phyloP scores from a whole-genome alignment of 2,888 invertebrate species.

The Luperina nickerlii region DNA sequence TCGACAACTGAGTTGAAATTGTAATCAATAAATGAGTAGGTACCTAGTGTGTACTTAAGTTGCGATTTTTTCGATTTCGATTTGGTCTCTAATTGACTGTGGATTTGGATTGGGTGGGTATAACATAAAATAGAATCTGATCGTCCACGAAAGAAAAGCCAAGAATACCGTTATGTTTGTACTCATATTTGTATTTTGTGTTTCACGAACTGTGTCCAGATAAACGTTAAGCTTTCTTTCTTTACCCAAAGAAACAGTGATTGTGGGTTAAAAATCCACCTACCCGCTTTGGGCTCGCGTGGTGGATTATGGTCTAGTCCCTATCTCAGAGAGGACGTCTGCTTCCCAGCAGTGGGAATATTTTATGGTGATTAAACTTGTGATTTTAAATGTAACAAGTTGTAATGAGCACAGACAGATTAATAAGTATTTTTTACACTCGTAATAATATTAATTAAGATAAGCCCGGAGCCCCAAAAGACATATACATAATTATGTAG shows the following conservation, averaged over 20 bases:
- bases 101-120: background rate
- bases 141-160: background rate
- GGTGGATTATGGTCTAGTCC: background rate
- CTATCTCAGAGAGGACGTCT: too few relatives aligned
- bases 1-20: conserved; percentile 51
- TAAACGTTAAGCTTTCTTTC: too few relatives aligned
- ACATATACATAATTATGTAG: background rate
- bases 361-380: background rate
- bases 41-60: conserved; percentile 18
- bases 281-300: background rate
- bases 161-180: background rate
- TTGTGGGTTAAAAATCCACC: too few relatives aligned
- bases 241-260: background rate
- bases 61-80: conserved; percentile 9
- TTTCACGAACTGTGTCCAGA: too few relatives aligned
- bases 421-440: background rate
- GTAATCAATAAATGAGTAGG: conserved; percentile 54
- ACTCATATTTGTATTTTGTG: background rate
- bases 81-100: conserved; percentile 5
- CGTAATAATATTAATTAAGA: background rate
- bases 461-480: background rate
- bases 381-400: background rate
- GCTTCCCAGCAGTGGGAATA: too few relatives aligned
- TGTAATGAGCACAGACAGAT: background rate
- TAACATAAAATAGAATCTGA: background rate